Evolutionary conservation across 2,888 invertebrate genomes (phyloP), one percentile per base, ranked within the genome.

Genomic region (Dryadula phaetusa): DNA sequence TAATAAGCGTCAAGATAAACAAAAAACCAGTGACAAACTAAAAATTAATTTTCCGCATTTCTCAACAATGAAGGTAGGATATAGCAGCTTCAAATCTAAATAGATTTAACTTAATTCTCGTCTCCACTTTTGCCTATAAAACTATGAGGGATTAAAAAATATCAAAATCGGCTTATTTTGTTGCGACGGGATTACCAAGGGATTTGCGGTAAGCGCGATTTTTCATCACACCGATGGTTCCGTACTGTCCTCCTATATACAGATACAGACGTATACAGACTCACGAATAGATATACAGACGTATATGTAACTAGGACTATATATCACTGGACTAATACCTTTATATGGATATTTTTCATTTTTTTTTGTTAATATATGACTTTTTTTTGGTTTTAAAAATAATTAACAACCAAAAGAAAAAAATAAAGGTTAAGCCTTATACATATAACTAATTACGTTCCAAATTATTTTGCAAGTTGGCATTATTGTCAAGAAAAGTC

Each of bases 161-260:
- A 47, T 60, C 60, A 60, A 60, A 71, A 71, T 71, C 71, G 67
- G 71, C 67, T 71, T 71, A 71, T 49, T 66, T 66, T 61, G 69
- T 71, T 69, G 67, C 67, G 66, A 42, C 62, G 46, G 71, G 69
- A 70, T 72, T 72, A 72, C 61, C 61, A 42, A 42, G 67, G 67
- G 70, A 67, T 69, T 71, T 62, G 62, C 18, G 54, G 37, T 8
- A 52, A 52, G 42, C 20, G 62, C 56, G 66, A 62, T 62, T 47
- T 47, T 46, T 18, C 12, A 40, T 25, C 49, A 40, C 56, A 10
- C 20, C 54, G 40, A 10, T 58, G 62, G 66, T 62, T 67, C 66
- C 56, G 62, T 64, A 64, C 32, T 32, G 16, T 32, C 14, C 18
- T 60, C n/a, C 3, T 40, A 40, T n/a, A 40, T 40, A 40, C 6